Evolutionary conservation across 2,888 invertebrate species (phyloP).

Genomic region (Drosophila longiperda): DNA sequence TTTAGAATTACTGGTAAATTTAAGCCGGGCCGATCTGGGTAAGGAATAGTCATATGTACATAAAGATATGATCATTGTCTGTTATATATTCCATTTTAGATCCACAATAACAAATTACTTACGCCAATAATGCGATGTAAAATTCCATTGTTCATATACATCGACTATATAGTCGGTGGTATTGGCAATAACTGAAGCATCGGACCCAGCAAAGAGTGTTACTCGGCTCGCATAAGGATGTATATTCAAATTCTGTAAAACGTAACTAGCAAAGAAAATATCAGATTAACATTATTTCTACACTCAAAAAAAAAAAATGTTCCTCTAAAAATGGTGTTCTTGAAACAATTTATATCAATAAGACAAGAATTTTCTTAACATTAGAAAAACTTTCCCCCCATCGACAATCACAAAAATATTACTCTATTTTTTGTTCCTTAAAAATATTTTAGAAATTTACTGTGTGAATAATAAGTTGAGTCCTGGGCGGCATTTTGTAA

Average conservation of each 20-base stretch:
- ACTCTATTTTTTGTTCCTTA: too few species aligned
- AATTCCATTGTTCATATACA: constrained; percentile 88
- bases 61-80: not conserved
- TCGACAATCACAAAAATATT: too few species aligned
- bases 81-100: not conserved
- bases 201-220: constrained; percentile 88
- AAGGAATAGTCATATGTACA: not conserved
- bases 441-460: not conserved
- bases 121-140: constrained; percentile 85
- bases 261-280: constrained; percentile 79
- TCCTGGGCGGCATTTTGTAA: not conserved
- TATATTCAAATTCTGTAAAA: constrained; percentile 88
- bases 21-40: constrained; percentile 87
- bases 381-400: not conserved
- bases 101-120: constrained; percentile 42
- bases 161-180: constrained; percentile 88
- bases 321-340: too few species aligned
- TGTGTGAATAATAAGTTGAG: not conserved
- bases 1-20: constrained; percentile 87
- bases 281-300: not conserved
- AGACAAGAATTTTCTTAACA: not conserved
- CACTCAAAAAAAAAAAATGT: too few species aligned
- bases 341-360: too few species aligned
- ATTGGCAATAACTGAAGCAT: constrained; percentile 88
- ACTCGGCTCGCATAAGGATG: constrained; percentile 89